Percentiles rank a stretch among this genome's conserved stretches.
These are phyloP conservation scores for Neodiprion lecontei DNA, from an alignment of 1,140 invertebrate species.

Conservation along the genomic window DNA sequence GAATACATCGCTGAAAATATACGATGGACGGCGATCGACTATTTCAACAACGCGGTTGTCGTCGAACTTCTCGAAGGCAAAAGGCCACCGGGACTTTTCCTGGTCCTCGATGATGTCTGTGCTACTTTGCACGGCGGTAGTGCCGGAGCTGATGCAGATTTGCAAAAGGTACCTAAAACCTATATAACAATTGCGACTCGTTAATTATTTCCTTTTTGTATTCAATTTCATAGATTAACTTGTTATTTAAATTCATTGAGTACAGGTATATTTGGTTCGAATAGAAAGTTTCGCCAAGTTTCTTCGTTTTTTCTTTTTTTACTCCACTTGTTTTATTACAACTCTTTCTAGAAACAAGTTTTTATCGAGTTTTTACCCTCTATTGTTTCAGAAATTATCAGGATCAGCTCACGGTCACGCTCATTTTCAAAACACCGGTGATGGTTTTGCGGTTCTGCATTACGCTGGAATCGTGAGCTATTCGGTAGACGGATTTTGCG, in stretches of 20 bases:
- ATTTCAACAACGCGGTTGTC: slow-evolving; percentile 80
- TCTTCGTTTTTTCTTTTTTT: background rate
- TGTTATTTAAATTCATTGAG: background rate
- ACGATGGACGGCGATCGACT: slow-evolving; percentile 78
- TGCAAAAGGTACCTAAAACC: slow-evolving; percentile 61
- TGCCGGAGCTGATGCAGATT: slow-evolving; percentile 70
- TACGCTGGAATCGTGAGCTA: slow-evolving; percentile 80
- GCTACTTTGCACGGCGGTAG: slow-evolving; percentile 77
- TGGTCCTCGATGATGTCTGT: slow-evolving; percentile 77
- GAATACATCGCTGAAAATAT: slow-evolving; percentile 79
- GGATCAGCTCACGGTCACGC: slow-evolving; percentile 64
- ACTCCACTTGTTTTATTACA: background rate
- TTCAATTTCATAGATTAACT: too few relatives aligned
- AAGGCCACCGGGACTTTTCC: slow-evolving; percentile 69
- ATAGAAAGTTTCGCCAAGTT: too few relatives aligned
- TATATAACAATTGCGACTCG: background rate
- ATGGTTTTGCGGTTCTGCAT: slow-evolving; percentile 75
- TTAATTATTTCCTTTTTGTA: background rate
- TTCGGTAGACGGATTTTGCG: slow-evolving; percentile 77
- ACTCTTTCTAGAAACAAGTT: too few relatives aligned
- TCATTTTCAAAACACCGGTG: slow-evolving; percentile 68
- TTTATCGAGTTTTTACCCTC: slow-evolving; percentile 17
- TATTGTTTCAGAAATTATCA: slow-evolving; percentile 66
- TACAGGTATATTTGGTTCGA: background rate
- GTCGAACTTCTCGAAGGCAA: slow-evolving; percentile 74